Evolutionary conservation across 2,797 vertebrate genomes (phyloP), one percentile per base, ranked within the genome.

Genomic region (Gobio occitaniae): DNA sequence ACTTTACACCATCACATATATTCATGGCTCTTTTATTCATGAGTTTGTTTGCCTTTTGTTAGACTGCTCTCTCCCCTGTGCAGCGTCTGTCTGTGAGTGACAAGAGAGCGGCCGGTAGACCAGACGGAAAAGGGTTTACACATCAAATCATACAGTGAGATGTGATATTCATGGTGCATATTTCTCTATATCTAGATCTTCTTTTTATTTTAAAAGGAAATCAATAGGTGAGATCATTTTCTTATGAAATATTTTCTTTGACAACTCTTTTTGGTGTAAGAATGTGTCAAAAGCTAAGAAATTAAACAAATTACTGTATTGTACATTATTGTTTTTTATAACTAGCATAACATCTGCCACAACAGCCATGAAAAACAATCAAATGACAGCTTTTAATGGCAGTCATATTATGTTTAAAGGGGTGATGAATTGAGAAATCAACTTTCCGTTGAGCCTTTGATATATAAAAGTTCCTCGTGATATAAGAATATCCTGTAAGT

Each of bases 41-140:
- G 82, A 86, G 87, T 86, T 88, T 87, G 87, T 89, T 88, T 87
- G 83, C 59, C 83, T 91, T 89, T 89, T 88, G 87, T 89, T 81
- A 75, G 59, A 72, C 56, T 83, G n/a, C 80, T 81, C 80, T 41
- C 78, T 86, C 76, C 84, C 76, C 78, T 77, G 80, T 50, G 81
- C 75, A 36, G 66, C 21, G 77, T 83, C 85, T 90, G 78, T 82
- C 76, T 29, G 47, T 75, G 80, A 90, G 80, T 88, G 86, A 88
- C 87, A 83, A 70, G 82, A 80, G 76, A 80, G 74, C 72, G 76
- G 70, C 87, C 70, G 84, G 68, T 48, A 84, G 54, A 80, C 84
- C 80, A 76, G 80, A 84, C 52, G 78, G 76, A 78, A 52, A 78
- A 25, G 38, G 71, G 38, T 83, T 80, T 86, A 86, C 50, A 59